Base-by-base conservation (phyloP, 2,113 vertebrate species). In the Hippocampus zosterae region DNA sequence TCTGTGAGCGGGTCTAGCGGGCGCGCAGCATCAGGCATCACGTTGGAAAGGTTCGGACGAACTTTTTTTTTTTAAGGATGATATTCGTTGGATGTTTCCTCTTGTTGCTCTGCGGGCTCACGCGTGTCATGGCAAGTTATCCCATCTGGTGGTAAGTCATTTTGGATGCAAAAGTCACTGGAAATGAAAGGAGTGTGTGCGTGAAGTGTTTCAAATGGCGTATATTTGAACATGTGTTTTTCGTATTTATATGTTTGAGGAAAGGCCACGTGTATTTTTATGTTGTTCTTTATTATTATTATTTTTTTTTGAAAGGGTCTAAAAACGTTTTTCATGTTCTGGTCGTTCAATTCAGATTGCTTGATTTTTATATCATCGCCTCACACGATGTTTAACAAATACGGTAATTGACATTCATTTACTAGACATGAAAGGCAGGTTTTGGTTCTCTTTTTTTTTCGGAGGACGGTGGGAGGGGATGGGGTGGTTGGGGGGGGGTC, bases 71-170 rank as follows among this genome's bases (percentile, higher is more conserved):
- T 89, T 91, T 87, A 85, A 92, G 90, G 91, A 95, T 95, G 95
- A 91, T 92, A 88, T 91, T 85, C 88, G 88, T 93, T 90, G 92
- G 94, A 94, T 95, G 92, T 93, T 92, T 94, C 86, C 93, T 95
- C 87, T 92, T 95, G 88, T 77, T 95, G 89, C 90, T 95, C 72
- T 92, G 88, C 84, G 93, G 93, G 89, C 87, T 94, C 73, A 88
- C 91, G 82, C 93, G 86, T 84, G 94, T 93, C 86, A 92, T 93
- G 88, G 91, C 93, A 85, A 94, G 92, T 90, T 96, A 95, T 90
- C 95, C 95, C 77, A 95, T 95, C 88, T 96, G 95, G 95, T 96
- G 95, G 94, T 96, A 92, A 95, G 94, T 83, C 53, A 74, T 18
- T 65, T 65, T 6, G 21, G n/a, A 65, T 33, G 27, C 57, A 60